Base-by-base conservation (phyloP, 2,113 vertebrate genomes). In the Tychaedon coryphoeus region DNA sequence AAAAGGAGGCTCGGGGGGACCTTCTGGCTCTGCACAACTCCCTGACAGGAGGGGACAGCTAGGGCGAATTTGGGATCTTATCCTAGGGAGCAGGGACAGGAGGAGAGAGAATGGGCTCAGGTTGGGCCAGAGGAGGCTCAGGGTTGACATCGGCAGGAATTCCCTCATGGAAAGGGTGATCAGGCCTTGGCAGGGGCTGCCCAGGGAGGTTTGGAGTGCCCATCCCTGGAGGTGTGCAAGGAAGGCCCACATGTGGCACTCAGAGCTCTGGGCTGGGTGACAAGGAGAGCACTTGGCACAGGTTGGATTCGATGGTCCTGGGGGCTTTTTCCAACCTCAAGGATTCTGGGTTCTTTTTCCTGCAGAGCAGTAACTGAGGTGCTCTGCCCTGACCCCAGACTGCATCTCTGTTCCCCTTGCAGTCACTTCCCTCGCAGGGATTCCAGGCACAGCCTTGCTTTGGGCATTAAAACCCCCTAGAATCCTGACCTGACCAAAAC, bases 141-240 rank as follows among this genome's bases (percentile, higher is more conserved):
- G 51, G 8, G 0, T 25, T 51, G 43, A 9, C 17, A 50, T 0
- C 16, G 58, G 61, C 0, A 51, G 36, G 53, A 75, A 75, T 75
- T 66, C 34, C 20, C 0, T 0, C 31, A 11, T 42, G 43, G 43
- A 67, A 25, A 40, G 19, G 23, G 24, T 6, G 50, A 0, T 48
- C 15, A 74, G 51, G 51, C 15, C 6, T 19, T 57, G 81, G 42
- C 3, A 65, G 14, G 48, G 14, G 25, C 51, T 67, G 61, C 53
- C 53, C 36, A 23, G 53, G 22, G 43, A 51, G 33, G 11, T 19
- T 36, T 76, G 53, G 43, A 33, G 48, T 43, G 0, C 17, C 36
- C 45, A 51, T 31, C 61, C 51, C 36, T 76, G 26, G 26, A 58
- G 20, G 20, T 67, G 43, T 12, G 53, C 53, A 6, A 15, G 36